Evolutionary conservation across 2,888 invertebrate genomes (phyloP).

Genomic region (Pandemis heparana): DNA sequence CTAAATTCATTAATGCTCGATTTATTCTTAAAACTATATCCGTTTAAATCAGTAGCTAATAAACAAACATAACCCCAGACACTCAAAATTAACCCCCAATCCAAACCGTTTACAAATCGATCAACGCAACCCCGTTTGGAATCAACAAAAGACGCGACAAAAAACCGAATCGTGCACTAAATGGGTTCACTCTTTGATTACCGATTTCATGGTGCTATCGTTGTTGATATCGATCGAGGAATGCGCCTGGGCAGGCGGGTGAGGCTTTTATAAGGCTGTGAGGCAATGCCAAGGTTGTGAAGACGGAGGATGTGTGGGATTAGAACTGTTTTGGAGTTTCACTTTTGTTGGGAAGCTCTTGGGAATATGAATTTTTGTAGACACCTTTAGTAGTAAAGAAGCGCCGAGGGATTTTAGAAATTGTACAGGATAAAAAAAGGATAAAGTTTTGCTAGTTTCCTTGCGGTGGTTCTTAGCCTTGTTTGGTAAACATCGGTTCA

Average conservation of each 20-base stretch:
- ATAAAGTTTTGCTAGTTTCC: too few relatives aligned
- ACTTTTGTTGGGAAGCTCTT: neutral
- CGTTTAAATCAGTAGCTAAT: too few relatives aligned
- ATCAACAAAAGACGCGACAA: neutral
- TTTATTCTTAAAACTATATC: too few relatives aligned
- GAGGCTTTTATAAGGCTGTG: slow-evolving; percentile 70
- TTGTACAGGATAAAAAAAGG: too few relatives aligned
- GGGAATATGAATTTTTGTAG: neutral
- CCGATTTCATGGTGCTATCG: slow-evolving; percentile 77
- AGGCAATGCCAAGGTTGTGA: slow-evolving; percentile 70
- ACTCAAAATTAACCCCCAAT: neutral
- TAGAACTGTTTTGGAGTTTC: slow-evolving; percentile 9
- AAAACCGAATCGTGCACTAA: neutral
- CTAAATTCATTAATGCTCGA: too few relatives aligned
- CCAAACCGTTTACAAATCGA: neutral
- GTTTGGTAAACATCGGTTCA: too few relatives aligned
- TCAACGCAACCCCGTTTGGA: neutral
- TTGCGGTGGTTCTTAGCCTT: too few relatives aligned
- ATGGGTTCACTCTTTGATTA: slow-evolving; percentile 53
- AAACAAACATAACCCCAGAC: neutral
- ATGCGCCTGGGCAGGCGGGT: slow-evolving; percentile 59
- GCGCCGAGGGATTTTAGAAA: too few relatives aligned
- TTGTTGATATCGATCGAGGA: slow-evolving; percentile 63
- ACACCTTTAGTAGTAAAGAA: too few relatives aligned
- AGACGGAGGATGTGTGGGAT: slow-evolving; percentile 54